Evolutionary conservation across 1,140 invertebrate genomes (phyloP).

Genomic region (Ridgeia piscesae): DNA sequence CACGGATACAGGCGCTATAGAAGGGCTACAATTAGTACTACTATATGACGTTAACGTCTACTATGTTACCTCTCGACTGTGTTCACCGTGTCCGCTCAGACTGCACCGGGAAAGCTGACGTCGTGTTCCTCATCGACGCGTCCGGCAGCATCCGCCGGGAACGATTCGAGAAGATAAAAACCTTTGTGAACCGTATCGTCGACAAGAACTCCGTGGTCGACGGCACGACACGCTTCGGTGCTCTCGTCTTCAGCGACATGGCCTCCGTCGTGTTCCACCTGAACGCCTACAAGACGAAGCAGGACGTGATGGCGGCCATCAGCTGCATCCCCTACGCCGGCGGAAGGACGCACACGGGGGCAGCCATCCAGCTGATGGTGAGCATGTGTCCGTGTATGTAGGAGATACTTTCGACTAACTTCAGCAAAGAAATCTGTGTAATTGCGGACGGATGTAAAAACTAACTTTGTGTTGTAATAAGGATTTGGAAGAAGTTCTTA

Average conservation of each 20-base stretch:
- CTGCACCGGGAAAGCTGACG: conserved; percentile 12
- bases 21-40: too few relatives aligned
- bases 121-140: conserved; percentile 25
- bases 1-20: too few relatives aligned
- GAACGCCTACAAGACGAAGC: background rate
- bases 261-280: background rate
- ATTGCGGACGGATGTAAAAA: too few relatives aligned
- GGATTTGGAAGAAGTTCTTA: too few relatives aligned
- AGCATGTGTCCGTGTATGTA: background rate
- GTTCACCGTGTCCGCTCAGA: background rate
- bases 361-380: conserved; percentile 10
- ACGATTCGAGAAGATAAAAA: conserved; percentile 11
- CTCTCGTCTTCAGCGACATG: conserved; percentile 14
- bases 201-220: conserved; percentile 6
- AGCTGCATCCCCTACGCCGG: background rate
- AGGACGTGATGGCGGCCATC: conserved; percentile 17
- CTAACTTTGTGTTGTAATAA: too few relatives aligned
- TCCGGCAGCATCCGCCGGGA: conserved; percentile 26
- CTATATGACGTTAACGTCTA: too few relatives aligned
- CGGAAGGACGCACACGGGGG: conserved; percentile 12
- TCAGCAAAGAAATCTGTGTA: too few relatives aligned
- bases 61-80: too few relatives aligned
- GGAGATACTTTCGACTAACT: background rate
- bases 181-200: conserved; percentile 19
- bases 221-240: background rate